phyloP scores from a whole-genome alignment of 53 echinoderm and acorn worm species.

The Zoroaster sp. region DNA sequence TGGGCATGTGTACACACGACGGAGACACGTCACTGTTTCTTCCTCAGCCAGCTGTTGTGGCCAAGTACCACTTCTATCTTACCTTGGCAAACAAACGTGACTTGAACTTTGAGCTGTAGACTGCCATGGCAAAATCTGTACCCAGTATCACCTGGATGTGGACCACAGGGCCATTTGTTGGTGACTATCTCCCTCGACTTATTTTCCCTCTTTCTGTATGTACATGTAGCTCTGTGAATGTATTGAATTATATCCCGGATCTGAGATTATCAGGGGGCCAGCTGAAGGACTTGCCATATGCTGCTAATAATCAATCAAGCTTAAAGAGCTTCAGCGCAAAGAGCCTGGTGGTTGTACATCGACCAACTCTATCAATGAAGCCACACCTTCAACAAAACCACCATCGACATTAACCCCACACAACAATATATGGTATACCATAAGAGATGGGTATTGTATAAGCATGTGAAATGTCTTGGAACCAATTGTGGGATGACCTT shows the following conservation, averaged over 20 bases:
- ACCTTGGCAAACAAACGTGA: slow-evolving; percentile 71
- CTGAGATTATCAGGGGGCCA: slow-evolving; percentile 48
- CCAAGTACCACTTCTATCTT: slow-evolving; percentile 47
- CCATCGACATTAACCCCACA: slow-evolving; percentile 12
- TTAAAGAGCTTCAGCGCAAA: slow-evolving; percentile 42
- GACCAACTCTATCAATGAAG: slow-evolving; percentile 36
- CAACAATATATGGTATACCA: not conserved
- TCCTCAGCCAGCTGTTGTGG: slow-evolving; percentile 47
- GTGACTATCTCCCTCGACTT: not conserved
- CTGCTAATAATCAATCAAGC: slow-evolving; percentile 58
- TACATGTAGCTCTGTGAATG: not conserved
- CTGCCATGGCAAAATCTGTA: slow-evolving; percentile 3
- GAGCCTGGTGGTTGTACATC: slow-evolving; percentile 49
- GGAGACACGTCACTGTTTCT: slow-evolving; percentile 9
- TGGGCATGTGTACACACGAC: not conserved
- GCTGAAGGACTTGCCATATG: slow-evolving; percentile 62
- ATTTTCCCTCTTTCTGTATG: not conserved
- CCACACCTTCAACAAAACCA: slow-evolving; percentile 42
- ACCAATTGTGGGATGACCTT: slow-evolving; percentile 5
- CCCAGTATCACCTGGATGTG: not conserved
- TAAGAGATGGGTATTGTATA: slow-evolving; percentile 4
- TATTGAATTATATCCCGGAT: slow-evolving; percentile 41
- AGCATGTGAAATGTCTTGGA: slow-evolving; percentile 51
- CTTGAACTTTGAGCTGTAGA: slow-evolving; percentile 82
- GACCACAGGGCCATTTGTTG: not conserved